Evolutionary conservation across 2,888 invertebrate species (phyloP), one percentile per base, ranked within the genome.

Genomic region (Argyresthia albistria): DNA sequence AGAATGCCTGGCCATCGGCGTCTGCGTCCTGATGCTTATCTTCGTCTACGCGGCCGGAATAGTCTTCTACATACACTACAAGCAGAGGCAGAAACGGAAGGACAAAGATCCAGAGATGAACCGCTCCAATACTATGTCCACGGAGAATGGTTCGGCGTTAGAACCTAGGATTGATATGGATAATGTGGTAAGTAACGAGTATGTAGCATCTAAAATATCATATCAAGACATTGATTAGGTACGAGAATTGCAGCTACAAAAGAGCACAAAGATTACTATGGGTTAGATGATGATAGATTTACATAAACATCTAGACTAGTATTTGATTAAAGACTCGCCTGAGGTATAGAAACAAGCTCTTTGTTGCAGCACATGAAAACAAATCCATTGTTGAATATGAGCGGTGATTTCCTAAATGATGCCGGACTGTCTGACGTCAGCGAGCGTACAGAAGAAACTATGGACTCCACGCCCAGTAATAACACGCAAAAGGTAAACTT

Each of bases 11-110:
- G 94, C 95, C 0, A 94, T 96, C 46, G 95, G 94, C 8, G 90
- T 95, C 11, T 94, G 94, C 58, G 93, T 95, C 2, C 88, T 95
- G 7, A 86, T 95, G 58, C 77, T 96, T 46, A 93, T 95, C 0
- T 88, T 96, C 53, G 93, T 95, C 56, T 96, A 96, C 70, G 93
- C 95, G 4, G 93, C 94, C 0, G 95, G 95, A 1, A 94, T 96
- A 7, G 92, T 95, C 52, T 89, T 96, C 52, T 96, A 95, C 66
- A 77, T 96, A 12, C 93, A 94, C 70, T 91, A 94, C 53, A 89
- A 91, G 56, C 90, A 89, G 63, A 90, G 91, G 58, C 93, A 91
- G 65, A 89, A 90, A 52, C 90, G 90, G 56, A 84, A 81, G 53
- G 65, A 73, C 39, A 83, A 80, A 50, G 87, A 84, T 54, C 76